phyloP scores from a whole-genome alignment of 53 echinoderm and acorn worm genomes.

The Paracentrotus lividus region DNA sequence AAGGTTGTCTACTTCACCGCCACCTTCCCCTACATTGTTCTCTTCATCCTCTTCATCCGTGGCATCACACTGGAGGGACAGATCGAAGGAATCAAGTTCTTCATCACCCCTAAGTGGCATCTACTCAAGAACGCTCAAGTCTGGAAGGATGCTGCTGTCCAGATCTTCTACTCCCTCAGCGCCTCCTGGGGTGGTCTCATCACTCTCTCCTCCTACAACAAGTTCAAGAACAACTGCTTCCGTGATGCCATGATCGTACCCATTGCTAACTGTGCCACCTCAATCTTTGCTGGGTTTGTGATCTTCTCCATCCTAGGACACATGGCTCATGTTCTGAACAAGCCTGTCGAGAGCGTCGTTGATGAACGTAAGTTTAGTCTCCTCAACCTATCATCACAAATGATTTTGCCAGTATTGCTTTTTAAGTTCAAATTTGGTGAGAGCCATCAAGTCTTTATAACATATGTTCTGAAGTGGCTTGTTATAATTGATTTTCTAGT shows the following conservation, averaged over 20 bases:
- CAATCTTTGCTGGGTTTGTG: slow-evolving; percentile 91
- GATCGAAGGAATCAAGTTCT: slow-evolving; percentile 83
- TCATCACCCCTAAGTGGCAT: slow-evolving; percentile 87
- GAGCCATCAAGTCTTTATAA: not conserved
- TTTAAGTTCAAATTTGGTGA: not conserved
- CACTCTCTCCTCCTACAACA: slow-evolving; percentile 92
- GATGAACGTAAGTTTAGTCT: slow-evolving; percentile 66
- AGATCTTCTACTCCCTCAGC: slow-evolving; percentile 95
- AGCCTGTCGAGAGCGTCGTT: slow-evolving; percentile 79
- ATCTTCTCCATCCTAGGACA: slow-evolving; percentile 92
- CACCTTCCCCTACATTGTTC: slow-evolving; percentile 88
- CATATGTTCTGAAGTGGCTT: not conserved
- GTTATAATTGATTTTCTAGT: not conserved
- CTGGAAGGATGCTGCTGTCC: slow-evolving; percentile 91
- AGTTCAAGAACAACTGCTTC: slow-evolving; percentile 93
- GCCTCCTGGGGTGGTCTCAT: slow-evolving; percentile 93
- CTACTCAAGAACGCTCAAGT: slow-evolving; percentile 81
- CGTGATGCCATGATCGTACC: slow-evolving; percentile 90
- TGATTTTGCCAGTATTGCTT: not conserved
- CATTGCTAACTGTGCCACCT: slow-evolving; percentile 84
- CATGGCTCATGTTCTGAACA: slow-evolving; percentile 90
- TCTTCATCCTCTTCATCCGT: slow-evolving; percentile 87
- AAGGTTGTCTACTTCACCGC: slow-evolving; percentile 97
- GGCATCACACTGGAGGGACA: slow-evolving; percentile 84
- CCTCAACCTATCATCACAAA: not conserved